Conservation (phyloP, 2,797 vertebrate genomes). For the Notolabrus celidotus region DNA sequence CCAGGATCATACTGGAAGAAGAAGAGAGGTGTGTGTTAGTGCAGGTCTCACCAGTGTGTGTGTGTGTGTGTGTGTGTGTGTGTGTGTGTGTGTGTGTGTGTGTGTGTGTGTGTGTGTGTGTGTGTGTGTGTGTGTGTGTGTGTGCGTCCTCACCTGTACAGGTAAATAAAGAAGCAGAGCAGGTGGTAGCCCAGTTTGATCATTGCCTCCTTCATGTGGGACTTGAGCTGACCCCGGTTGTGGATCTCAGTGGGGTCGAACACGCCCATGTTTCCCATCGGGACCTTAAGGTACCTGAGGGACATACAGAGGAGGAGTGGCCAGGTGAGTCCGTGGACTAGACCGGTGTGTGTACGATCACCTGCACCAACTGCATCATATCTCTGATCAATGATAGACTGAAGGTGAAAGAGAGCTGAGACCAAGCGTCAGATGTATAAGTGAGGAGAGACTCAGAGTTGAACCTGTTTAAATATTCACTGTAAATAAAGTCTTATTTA, state of each 20-base stretch:
- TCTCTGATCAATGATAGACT: too few species aligned
- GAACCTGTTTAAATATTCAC: too few species aligned
- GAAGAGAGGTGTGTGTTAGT: slow-evolving; percentile 22
- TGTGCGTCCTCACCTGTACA: slow-evolving; percentile 91
- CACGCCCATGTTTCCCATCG: slow-evolving; percentile 97
- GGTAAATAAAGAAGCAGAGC: slow-evolving; percentile 99
- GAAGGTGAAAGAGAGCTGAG: too few species aligned
- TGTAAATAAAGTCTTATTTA: too few species aligned
- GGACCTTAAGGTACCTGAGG: slow-evolving; percentile 92
- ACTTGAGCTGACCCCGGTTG: slow-evolving; percentile 96
- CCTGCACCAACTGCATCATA: too few species aligned
- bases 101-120: neutral
- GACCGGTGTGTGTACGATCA: too few species aligned
- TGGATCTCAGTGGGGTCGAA: slow-evolving; percentile 99
- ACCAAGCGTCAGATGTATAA: too few species aligned
- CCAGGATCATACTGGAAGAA: slow-evolving; percentile 94
- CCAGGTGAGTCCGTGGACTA: neutral
- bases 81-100: too few species aligned
- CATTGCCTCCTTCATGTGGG: slow-evolving; percentile 99
- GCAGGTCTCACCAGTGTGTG: neutral
- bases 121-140: neutral
- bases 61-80: neutral
- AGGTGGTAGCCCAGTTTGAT: slow-evolving; percentile 99
- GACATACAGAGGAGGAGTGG: neutral
- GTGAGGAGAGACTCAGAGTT: too few species aligned